Base-by-base conservation (phyloP, 2,888 invertebrate genomes). In the Dryobotodes eremita region DNA sequence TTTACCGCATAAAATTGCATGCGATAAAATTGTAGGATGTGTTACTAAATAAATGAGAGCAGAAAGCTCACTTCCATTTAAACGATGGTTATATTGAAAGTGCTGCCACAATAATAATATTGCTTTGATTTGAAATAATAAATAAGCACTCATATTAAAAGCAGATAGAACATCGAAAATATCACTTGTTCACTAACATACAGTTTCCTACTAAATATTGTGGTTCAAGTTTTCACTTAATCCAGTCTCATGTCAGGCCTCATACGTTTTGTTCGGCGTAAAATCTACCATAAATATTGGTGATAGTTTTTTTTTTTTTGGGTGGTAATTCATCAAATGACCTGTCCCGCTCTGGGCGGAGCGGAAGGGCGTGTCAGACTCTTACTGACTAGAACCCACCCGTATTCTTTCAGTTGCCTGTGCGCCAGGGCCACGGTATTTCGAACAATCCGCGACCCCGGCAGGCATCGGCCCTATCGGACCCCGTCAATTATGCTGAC, bases 21-120 rank as follows among this genome's bases (percentile, higher is more conserved):
- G 72, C n/a, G 0, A 64, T 84, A 79, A 82, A 72, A 70, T 65
- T 84, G 20, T 36, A n/a, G 36, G n/a, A n/a, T 31, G 15, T 46
- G 42, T 13, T 3, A 1, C 13, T 2, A 31, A 55, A 31, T 48
- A 7, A 20, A 46, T 26, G 0, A 7, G 6, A 46, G n/a, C 42
- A 55, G 73, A 84, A 72, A 69, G 48, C 5, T 62, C 15, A 64
- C 26, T 55, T 36, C 0, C 2, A 8, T 31, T 46, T n/a, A 50
- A 62, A 31, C 42, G 17, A 61, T 26, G 15, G 36, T 11, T n/a
- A 17, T 31, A 10, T 53, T 68, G 17, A 53, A 73, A 46, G 17
- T 26, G 15, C n/a, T 10, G 17, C 17, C 17, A 10, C 10, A 46
- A 6, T 10, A 11, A 70, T 57, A 59, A 1, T 17, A 0, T 7